Conservation (phyloP, 1,140 invertebrate genomes). For the Anastrepha ludens region DNA sequence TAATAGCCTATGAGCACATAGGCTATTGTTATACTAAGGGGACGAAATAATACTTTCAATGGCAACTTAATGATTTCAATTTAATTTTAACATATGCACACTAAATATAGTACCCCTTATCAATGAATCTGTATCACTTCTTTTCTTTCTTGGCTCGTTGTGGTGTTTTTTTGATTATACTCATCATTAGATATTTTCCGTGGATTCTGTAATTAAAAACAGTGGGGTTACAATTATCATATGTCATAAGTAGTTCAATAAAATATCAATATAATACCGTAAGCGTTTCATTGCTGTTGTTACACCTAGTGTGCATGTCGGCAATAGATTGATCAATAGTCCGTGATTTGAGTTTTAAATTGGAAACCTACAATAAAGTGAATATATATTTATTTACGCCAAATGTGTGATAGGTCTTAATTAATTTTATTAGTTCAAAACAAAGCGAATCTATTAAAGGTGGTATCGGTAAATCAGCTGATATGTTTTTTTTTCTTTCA, state of each 20-base stretch:
- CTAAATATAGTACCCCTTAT: background rate
- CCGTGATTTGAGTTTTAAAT: background rate
- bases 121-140: background rate
- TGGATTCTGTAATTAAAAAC: background rate
- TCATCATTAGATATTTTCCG: background rate
- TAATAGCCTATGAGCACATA: too few species aligned
- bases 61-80: background rate
- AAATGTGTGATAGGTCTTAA: too few species aligned
- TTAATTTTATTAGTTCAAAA: too few species aligned
- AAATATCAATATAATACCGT: background rate
- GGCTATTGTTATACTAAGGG: too few species aligned
- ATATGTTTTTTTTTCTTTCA: too few species aligned
- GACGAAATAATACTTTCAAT: background rate
- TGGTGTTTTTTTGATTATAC: background rate
- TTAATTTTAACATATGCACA: background rate
- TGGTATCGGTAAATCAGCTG: too few species aligned
- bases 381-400: too few species aligned
- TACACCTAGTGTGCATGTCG: background rate
- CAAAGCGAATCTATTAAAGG: too few species aligned
- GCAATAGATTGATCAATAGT: background rate
- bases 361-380: background rate
- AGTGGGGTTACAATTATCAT: background rate
- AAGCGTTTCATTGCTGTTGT: background rate
- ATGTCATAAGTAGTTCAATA: background rate
- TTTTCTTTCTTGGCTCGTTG: background rate